Evolutionary conservation across 2,888 invertebrate species (phyloP).

Genomic region (Stenoptilia bipunctidactyla): DNA sequence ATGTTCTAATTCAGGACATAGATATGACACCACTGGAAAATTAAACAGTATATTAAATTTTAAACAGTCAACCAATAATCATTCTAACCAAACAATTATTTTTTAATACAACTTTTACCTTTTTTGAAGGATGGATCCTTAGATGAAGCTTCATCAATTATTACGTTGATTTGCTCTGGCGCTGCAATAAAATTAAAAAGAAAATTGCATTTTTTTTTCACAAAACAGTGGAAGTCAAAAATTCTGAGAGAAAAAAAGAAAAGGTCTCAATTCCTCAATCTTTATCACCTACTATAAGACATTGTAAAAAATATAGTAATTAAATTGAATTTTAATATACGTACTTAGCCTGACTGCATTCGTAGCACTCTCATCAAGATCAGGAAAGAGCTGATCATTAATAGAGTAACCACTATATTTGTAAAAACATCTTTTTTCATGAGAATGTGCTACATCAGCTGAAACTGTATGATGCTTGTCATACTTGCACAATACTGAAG

Average conservation of each 20-base stretch:
- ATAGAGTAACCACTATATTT: conserved; percentile 30
- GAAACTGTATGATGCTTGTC: conserved; percentile 35
- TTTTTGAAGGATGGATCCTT: conserved; percentile 33
- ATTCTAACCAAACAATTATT: too few relatives aligned
- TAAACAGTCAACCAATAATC: conserved; percentile 4
- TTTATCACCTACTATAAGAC: too few relatives aligned
- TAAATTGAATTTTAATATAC: conserved; percentile 10
- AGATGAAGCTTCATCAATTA: conserved; percentile 33
- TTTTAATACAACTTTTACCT: conserved; percentile 41
- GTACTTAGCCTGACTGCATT: conserved; percentile 44
- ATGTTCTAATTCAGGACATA: too few relatives aligned
- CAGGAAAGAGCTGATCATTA: conserved; percentile 37
- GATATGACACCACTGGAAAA: background rate
- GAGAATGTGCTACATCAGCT: conserved; percentile 21
- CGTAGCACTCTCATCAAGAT: conserved; percentile 25
- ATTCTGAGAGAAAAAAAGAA: too few relatives aligned
- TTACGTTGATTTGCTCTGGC: conserved; percentile 31
- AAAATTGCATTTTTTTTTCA: too few relatives aligned
- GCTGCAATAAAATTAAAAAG: too few relatives aligned
- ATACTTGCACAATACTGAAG: conserved; percentile 30
- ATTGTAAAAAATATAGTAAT: too few relatives aligned
- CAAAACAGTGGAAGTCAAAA: too few relatives aligned
- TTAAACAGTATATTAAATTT: conserved; percentile 17
- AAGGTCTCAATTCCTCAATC: too few relatives aligned
- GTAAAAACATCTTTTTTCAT: conserved; percentile 35